phyloP scores from a whole-genome alignment of 30 jellyfish, hydroid and myxozoan species.

The Chironex yamaguchii region DNA sequence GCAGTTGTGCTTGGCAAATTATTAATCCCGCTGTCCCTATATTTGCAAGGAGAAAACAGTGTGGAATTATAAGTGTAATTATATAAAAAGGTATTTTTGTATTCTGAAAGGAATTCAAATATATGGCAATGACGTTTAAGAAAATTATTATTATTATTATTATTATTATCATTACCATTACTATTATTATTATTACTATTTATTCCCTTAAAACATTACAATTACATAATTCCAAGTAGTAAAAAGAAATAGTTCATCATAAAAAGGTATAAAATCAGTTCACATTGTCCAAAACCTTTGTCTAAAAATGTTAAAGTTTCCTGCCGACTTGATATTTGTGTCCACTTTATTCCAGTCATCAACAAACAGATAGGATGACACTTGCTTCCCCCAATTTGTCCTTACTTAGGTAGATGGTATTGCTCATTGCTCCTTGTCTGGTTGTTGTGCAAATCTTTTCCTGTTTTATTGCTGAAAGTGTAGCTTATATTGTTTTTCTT shows the following conservation, averaged over 20 bases:
- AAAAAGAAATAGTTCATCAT: background rate
- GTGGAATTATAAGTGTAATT: too few relatives aligned
- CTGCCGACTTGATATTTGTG: slow-evolving; percentile 63
- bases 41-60: too few relatives aligned
- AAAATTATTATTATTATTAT: too few relatives aligned
- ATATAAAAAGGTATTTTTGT: too few relatives aligned
- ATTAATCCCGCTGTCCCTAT: too few relatives aligned
- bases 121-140: too few relatives aligned
- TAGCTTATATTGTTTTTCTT: slow-evolving; percentile 60
- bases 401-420: slow-evolving; percentile 53
- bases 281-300: slow-evolving; percentile 63
- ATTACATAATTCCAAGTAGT: slow-evolving; percentile 4
- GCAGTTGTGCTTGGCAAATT: too few relatives aligned
- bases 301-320: slow-evolving; percentile 48
- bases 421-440: slow-evolving; percentile 55
- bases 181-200: too few relatives aligned
- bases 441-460: slow-evolving; percentile 46
- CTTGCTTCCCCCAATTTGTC: slow-evolving; percentile 68
- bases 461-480: slow-evolving; percentile 53
- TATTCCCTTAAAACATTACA: slow-evolving; percentile 20
- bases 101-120: too few relatives aligned
- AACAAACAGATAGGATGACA: slow-evolving; percentile 74
- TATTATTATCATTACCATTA: too few relatives aligned
- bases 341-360: slow-evolving; percentile 69
- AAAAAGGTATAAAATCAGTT: background rate